Percentiles rank a stretch among this genome's conserved stretches.
phyloP scores from a whole-genome alignment of 2,888 invertebrate genomes.

The Drosophila paramelanica region DNA sequence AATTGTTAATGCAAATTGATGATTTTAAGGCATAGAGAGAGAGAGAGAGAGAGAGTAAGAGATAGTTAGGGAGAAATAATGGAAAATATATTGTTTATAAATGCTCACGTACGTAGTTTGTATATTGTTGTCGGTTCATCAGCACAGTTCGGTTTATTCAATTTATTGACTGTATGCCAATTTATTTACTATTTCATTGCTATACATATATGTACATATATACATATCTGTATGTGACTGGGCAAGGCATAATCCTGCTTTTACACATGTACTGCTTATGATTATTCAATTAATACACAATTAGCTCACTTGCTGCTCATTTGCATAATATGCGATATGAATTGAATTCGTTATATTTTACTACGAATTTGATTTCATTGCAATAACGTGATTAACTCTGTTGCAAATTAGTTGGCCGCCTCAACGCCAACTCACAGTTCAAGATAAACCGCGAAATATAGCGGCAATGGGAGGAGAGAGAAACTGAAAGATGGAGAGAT shows the following conservation, averaged over 20 bases:
- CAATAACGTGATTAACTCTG: slow-evolving; percentile 66
- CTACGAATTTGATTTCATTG: slow-evolving; percentile 51
- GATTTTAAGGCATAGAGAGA: slow-evolving; percentile 42
- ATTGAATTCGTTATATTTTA: slow-evolving; percentile 50
- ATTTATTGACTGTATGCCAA: slow-evolving; percentile 60
- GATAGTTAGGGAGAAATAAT: neutral
- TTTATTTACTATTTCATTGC: slow-evolving; percentile 27
- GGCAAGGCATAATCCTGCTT: slow-evolving; percentile 46
- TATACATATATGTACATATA: neutral
- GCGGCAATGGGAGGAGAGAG: neutral
- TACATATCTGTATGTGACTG: slow-evolving; percentile 1
- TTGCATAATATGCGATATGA: slow-evolving; percentile 70
- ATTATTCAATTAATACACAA: slow-evolving; percentile 73
- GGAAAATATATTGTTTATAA: neutral
- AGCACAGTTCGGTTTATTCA: slow-evolving; percentile 17
- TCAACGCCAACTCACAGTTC: slow-evolving; percentile 19
- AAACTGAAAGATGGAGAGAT: neutral
- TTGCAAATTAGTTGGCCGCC: slow-evolving; percentile 64
- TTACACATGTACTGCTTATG: slow-evolving; percentile 52
- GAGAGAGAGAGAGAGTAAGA: neutral
- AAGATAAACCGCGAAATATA: slow-evolving; percentile 42
- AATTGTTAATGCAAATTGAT: slow-evolving; percentile 77
- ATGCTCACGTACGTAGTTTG: slow-evolving; percentile 7
- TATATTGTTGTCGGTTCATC: slow-evolving; percentile 24
- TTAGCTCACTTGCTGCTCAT: slow-evolving; percentile 62